Base-by-base conservation (phyloP, 53 echinoderm and acorn worm genomes). In the Apostichopus leukothele region DNA sequence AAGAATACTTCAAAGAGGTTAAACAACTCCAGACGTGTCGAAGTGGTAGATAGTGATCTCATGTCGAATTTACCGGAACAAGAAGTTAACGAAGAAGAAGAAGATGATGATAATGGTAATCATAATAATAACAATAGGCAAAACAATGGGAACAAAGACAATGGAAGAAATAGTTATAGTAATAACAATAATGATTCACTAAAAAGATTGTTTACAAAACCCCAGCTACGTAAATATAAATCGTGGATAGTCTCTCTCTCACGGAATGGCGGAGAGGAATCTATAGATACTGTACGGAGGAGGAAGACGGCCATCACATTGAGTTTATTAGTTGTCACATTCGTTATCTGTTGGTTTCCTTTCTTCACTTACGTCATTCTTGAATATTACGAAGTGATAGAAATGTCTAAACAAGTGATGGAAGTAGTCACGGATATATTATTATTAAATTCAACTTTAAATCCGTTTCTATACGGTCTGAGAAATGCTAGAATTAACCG, bases 321-420 rank as follows among this genome's bases (percentile, higher is more conserved):
- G 21, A 67, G 60, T 8, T n/a, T 86, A 14, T 14, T 86, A 0
- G 86, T 86, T 7, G 16, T 86, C 7, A n/a, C 50, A 22, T 86
- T 86, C 50, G 86, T 68, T 3, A 66, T 86, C 22, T 86, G 86
- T 50, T 86, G 86, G 86, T 86, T 86, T 25, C 86, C 86, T 50
- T 86, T 86, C 71, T 86, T 67, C 16, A 67, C 20, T 14, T 86
- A 86, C 50, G 86, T 86, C 50, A 86, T 86, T 18, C 23, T 86
- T 11, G 86, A 20, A 14, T 86, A 86, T 39, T 86, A 86, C 57
- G 60, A 67, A 18, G 67, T 86, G 14, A 86, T 86, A 14, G 67
- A 25, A 11, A 66, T 86, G 51, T 86, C 86, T 5, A 39, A 6
- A 39, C 20, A 59, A 3, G 9, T 68, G 0, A 25, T 86, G 67